These are phyloP conservation scores for Cotesia vestalis DNA, from an alignment of 1,140 invertebrate genomes.

Conservation along the genomic window DNA sequence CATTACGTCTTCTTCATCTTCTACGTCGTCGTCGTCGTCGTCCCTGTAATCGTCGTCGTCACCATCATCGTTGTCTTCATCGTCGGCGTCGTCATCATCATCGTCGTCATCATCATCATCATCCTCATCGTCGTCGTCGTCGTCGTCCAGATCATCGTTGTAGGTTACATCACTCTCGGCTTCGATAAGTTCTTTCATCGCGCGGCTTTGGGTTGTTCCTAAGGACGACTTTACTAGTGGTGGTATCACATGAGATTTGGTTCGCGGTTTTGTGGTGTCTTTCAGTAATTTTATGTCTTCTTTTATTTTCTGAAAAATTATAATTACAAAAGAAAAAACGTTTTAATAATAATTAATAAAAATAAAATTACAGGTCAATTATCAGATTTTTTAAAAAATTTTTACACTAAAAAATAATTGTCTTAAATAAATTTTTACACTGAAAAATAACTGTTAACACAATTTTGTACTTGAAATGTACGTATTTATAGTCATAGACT, in stretches of 20 bases:
- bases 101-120: conserved; percentile 49
- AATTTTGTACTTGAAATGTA: too few species aligned
- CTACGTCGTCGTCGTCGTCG: conserved; percentile 46
- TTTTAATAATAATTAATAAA: too few species aligned
- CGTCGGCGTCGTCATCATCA: conserved; percentile 51
- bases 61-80: conserved; percentile 49
- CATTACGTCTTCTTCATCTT: conserved; percentile 53
- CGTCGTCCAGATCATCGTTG: conserved; percentile 47
- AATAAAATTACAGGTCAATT: too few species aligned
- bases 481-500: too few species aligned
- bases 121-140: conserved; percentile 45
- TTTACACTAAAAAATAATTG: too few species aligned
- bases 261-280: conserved; percentile 46
- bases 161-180: conserved; percentile 48
- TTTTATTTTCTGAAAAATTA: background rate
- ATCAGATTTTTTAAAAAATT: too few species aligned
- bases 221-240: background rate
- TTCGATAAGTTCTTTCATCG: conserved; percentile 49
- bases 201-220: conserved; percentile 31
- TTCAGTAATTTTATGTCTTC: conserved; percentile 40
- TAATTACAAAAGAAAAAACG: background rate
- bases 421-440: too few species aligned
- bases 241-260: background rate
- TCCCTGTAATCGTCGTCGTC: conserved; percentile 53
- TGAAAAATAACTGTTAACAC: too few species aligned